Percentiles rank a stretch among this genome's conserved stretches.
Conservation (phyloP, 2,113 vertebrate genomes). For the Leucosticte australis region DNA sequence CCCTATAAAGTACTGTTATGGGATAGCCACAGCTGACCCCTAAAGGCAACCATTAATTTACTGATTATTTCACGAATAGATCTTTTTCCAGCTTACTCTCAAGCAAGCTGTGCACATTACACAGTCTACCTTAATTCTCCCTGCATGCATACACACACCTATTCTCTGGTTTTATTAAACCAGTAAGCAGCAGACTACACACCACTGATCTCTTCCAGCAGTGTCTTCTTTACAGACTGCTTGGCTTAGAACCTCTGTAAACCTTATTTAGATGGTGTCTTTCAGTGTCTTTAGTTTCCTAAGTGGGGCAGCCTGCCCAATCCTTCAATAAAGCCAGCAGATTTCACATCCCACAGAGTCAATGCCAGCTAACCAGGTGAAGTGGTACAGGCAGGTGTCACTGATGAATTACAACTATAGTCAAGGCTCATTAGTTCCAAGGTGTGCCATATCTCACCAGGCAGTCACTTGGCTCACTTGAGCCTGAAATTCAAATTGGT, state of each 20-base stretch:
- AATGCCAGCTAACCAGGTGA: neutral
- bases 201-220: neutral
- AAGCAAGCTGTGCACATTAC: neutral
- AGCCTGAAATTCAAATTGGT: constrained; percentile 29
- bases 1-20: neutral
- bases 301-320: neutral
- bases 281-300: neutral
- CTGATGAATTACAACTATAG: neutral
- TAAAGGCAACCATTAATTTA: neutral
- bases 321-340: neutral
- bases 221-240: neutral
- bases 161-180: neutral
- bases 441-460: neutral
- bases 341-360: neutral
- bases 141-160: neutral
- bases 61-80: neutral
- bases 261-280: neutral
- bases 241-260: neutral
- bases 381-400: neutral
- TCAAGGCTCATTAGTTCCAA: neutral
- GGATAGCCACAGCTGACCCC: neutral
- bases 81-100: neutral
- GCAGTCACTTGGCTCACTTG: neutral
- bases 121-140: neutral
- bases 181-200: neutral